phyloP scores from a whole-genome alignment of 2,797 vertebrate species.

The Heterohyrax brucei region DNA sequence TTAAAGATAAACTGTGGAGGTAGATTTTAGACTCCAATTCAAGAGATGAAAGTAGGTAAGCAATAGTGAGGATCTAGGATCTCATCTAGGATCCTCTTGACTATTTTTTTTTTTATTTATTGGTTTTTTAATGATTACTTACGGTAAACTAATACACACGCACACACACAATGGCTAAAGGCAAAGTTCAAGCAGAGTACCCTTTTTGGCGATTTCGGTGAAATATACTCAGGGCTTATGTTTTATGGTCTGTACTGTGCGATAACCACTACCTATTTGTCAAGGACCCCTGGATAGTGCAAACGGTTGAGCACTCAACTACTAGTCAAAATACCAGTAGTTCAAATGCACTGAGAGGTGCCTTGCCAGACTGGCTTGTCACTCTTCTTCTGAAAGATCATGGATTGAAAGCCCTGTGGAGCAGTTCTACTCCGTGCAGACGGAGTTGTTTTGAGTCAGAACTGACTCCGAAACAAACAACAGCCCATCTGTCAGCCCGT shows the following conservation, averaged over 20 bases:
- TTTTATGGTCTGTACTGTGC: not conserved
- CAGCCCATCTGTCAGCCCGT: too few relatives aligned
- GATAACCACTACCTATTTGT: not conserved
- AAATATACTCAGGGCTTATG: not conserved
- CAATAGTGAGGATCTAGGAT: slow-evolving; percentile 14
- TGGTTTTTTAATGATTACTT: slow-evolving; percentile 43
- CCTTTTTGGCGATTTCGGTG: not conserved
- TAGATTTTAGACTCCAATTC: not conserved
- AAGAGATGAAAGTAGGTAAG: slow-evolving; percentile 5
- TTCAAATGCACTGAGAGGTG: not conserved
- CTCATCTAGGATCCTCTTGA: not conserved
- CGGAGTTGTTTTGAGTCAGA: not conserved
- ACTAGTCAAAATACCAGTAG: not conserved
- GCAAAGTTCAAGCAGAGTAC: not conserved
- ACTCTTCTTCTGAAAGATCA: too few relatives aligned
- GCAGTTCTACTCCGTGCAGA: not conserved
- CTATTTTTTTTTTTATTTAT: slow-evolving; percentile 21
- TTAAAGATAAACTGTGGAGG: slow-evolving; percentile 1
- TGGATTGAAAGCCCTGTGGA: not conserved
- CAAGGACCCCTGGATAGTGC: not conserved
- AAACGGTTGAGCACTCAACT: not conserved
- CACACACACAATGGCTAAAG: not conserved
- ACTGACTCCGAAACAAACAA: not conserved
- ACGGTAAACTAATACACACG: not conserved
- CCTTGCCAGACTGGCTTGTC: not conserved